Evolutionary conservation across 1,140 invertebrate species (phyloP).

Genomic region (Scaptomyza graminum): DNA sequence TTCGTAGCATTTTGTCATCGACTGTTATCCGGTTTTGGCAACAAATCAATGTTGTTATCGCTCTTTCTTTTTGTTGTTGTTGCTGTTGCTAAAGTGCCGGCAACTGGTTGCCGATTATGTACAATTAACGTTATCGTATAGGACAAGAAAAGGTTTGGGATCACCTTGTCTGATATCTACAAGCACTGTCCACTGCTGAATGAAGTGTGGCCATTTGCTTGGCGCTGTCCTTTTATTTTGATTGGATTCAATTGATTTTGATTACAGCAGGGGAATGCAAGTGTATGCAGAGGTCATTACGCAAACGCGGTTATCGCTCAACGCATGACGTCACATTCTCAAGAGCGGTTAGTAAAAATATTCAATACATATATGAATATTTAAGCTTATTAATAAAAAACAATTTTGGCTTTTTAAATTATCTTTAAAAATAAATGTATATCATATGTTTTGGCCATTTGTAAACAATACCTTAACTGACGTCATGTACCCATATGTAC

Average conservation of each 20-base stretch:
- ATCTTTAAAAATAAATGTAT: no score
- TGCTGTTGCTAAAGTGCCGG: constrained; percentile 6
- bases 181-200: background rate
- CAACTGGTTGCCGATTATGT: constrained; percentile 14
- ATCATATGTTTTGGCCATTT: background rate
- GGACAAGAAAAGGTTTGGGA: constrained; percentile 5
- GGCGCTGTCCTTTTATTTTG: constrained; percentile 16
- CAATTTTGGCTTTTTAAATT: no score
- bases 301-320: constrained; percentile 2
- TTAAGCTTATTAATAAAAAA: no score
- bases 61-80: background rate
- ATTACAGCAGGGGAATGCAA: constrained; percentile 24
- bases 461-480: background rate
- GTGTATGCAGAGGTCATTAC: background rate
- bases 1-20: constrained; percentile 58
- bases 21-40: constrained; percentile 27
- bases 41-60: constrained; percentile 50
- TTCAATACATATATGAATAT: no score
- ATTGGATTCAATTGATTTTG: constrained; percentile 72
- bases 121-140: constrained; percentile 36
- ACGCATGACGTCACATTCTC: constrained; percentile 22
- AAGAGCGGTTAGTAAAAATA: background rate
- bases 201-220: background rate
- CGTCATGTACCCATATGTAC: no score
- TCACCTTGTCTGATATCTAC: constrained; percentile 22